Base-by-base conservation (phyloP, 1,140 invertebrate species). In the Arctopsyche grandis region DNA sequence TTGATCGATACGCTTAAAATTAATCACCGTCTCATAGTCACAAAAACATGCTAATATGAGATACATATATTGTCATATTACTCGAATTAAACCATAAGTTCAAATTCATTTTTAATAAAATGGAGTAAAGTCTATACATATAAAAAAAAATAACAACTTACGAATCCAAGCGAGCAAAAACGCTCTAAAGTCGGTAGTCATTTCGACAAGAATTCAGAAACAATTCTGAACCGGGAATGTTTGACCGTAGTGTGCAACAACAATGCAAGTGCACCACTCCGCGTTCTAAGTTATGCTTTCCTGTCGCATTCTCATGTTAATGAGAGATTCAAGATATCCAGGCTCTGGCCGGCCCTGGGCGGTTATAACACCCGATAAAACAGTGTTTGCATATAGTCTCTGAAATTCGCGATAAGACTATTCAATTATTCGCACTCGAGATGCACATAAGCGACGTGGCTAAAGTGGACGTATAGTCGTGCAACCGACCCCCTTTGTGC, bases 281-380 rank as follows among this genome's bases (percentile, higher is more conserved):
- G 12, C 29, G 3, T 38, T 38, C 29, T 38, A 48, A 79, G 69
- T 52, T 56, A 78, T 69, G 69, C 38, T 66, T 79, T 79, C 70
- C 69, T 46, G 52, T 78, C 76, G 76, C 76, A 78, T 78, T 78
- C 29, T 79, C 78, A 74, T 75, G 78, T 48, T 75, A 79, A 79
- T 79, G 78, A 63, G 58, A 74, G 77, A 71, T 78, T 12, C 48
- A 26, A 69, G 77, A 71, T 78, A 71, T 56, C 0, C 69, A 29
- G 9, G 19, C 70, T 46, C 5, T 5, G 5, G 3, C 10, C 48
- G 12, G 12, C 3, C 12, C 16, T 16, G 48, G 48, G 12, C 48
- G 16, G 10, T 52, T 14, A 14, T 14, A 52, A 12, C 10, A 70
- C 77, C 66, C 66, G 77, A 78, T 71, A 78, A 78, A 71, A 71